Percentiles rank a stretch among this genome's conserved stretches.
phyloP scores from a whole-genome alignment of 2,888 invertebrate genomes.

The Colletes collaris region DNA sequence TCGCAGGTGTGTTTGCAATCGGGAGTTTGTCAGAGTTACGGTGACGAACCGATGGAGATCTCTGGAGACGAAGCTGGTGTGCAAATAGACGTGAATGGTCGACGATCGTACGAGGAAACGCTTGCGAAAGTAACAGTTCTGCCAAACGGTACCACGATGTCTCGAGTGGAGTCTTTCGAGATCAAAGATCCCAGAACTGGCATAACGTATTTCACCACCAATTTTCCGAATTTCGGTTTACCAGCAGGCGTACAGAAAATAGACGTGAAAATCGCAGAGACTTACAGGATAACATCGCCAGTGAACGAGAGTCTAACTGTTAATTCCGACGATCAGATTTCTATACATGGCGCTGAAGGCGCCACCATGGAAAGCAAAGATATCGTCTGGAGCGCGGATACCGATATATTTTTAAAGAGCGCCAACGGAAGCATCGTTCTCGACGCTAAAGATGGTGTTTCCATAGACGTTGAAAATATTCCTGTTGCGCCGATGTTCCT shows the following conservation, averaged over 20 bases:
- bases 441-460: conserved; percentile 88
- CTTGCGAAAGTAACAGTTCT: conserved; percentile 83
- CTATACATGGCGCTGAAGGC: conserved; percentile 92
- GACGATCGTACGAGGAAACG: conserved; percentile 66
- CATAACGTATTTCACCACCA: conserved; percentile 87
- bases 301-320: conserved; percentile 87
- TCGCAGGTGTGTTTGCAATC: conserved; percentile 79
- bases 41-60: conserved; percentile 82
- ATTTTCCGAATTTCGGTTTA: conserved; percentile 88
- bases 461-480: conserved; percentile 88
- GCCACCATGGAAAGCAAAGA: conserved; percentile 89
- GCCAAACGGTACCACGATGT: conserved; percentile 88
- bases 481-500: conserved; percentile 86
- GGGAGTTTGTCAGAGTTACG: conserved; percentile 81
- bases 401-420: conserved; percentile 90
- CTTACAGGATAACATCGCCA: conserved; percentile 90
- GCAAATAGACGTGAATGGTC: conserved; percentile 77
- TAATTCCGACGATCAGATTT: conserved; percentile 88
- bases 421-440: conserved; percentile 90
- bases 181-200: conserved; percentile 88
- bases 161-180: conserved; percentile 88
- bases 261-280: conserved; percentile 87
- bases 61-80: conserved; percentile 80
- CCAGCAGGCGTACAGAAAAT: conserved; percentile 88
- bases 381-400: conserved; percentile 90